Evolutionary conservation across 2,113 vertebrate genomes (phyloP), one percentile per base, ranked within the genome.

Genomic region (Harpagus bidentatus): DNA sequence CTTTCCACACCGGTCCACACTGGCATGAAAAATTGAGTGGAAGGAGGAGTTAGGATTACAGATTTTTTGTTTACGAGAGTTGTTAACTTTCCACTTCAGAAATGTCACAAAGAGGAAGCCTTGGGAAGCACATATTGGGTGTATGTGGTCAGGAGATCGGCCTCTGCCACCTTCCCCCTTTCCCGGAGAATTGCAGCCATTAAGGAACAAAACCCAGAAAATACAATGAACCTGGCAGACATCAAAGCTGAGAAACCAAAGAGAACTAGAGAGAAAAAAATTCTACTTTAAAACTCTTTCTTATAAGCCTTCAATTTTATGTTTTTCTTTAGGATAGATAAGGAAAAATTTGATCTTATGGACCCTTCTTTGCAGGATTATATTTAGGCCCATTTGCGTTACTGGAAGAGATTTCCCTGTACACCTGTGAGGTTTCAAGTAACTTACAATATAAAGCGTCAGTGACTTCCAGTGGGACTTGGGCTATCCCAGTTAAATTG

Each of bases 21-120:
- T 93, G 95, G 91, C 87, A 94, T 93, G 93, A 98, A 86, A 93
- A 88, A 87, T 66, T 62, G 88, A 93, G 87, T 86, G 80, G 74
- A 96, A 91, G 93, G 89, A 93, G 74, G 91, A 97, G 95, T 96
- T 97, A 95, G 83, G 78, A 90, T 97, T 97, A 93, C 94, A 93
- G 47, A 87, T 73, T 93, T 96, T 93, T 94, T 94, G 86, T 95
- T 96, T 73, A 76, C 2, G 61, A 56, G 93, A 48, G 82, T 91
- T 83, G 86, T 59, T 94, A 94, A 95, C 45, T 96, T 97, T 98
- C 95, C 91, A 73, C 80, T 96, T 96, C 5, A 31, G 87, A 97
- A 94, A 93, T 88, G 82, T 92, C 86, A 58, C 59, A 66, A 66
- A 82, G 84, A 93, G 26, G 47, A 82, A 91, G 81, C 47, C 26